Percentiles rank a stretch among this genome's conserved stretches.
Conservation (phyloP, 2,797 vertebrate species). For the Enteromius trimaculatus region DNA sequence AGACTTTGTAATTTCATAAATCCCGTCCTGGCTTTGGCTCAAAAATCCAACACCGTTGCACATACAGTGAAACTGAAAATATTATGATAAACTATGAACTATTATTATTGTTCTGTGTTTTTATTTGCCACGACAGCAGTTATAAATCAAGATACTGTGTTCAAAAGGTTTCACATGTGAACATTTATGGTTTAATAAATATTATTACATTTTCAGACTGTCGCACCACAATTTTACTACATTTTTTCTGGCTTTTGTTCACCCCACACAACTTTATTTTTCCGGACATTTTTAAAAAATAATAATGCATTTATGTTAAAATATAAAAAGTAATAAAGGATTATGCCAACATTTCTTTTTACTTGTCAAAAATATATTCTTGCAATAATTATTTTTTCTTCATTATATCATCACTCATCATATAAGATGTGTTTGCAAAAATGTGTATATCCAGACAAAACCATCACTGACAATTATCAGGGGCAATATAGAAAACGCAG, state of each 20-base stretch:
- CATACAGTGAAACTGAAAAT: neutral
- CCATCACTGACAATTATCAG: neutral
- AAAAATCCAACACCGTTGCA: conserved; percentile 19
- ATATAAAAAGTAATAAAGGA: neutral
- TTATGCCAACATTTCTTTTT: neutral
- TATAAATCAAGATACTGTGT: neutral
- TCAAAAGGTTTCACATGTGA: neutral
- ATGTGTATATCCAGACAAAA: neutral
- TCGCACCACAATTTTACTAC: too few species aligned
- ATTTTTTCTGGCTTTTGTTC: neutral
- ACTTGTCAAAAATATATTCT: neutral
- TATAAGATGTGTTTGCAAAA: neutral
- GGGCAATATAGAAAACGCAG: neutral
- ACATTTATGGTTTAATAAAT: neutral
- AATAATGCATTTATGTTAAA: neutral
- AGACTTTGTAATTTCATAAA: conserved; percentile 63
- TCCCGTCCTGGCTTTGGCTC: conserved; percentile 39
- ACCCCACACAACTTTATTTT: neutral
- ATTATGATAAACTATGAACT: neutral
- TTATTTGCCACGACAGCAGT: neutral
- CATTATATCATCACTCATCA: neutral
- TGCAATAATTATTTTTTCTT: neutral
- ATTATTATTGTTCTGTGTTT: neutral
- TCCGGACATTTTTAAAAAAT: too few species aligned
- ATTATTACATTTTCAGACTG: neutral